Conservation (phyloP, 2,113 vertebrate genomes). For the Cyanistes caeruleus region DNA sequence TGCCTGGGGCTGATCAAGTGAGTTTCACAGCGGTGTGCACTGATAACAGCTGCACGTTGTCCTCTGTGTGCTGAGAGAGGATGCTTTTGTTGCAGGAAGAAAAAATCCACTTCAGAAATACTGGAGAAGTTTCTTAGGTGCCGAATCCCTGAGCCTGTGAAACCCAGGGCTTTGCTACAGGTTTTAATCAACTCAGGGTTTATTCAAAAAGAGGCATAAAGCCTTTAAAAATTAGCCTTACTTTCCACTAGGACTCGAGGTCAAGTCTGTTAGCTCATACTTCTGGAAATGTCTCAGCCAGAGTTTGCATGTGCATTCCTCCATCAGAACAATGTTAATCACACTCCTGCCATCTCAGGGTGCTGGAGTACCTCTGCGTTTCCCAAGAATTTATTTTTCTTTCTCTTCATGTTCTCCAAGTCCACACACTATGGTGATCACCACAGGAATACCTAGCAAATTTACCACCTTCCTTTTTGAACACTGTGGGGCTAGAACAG, state of each 20-base stretch:
- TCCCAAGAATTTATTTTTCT: background rate
- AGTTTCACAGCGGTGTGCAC: background rate
- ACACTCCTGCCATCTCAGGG: background rate
- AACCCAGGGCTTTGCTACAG: background rate
- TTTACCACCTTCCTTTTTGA: background rate
- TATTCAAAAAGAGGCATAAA: background rate
- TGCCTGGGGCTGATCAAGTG: background rate
- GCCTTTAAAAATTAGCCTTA: background rate
- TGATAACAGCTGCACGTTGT: background rate
- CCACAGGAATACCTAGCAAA: background rate
- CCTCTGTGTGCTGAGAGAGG: rapidly evolving
- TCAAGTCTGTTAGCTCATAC: background rate
- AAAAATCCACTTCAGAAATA: background rate
- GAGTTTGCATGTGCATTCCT: background rate
- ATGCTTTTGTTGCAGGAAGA: background rate
- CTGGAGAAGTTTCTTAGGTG: background rate
- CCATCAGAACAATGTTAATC: background rate
- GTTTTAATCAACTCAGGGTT: background rate
- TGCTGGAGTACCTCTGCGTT: background rate
- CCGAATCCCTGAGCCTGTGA: background rate
- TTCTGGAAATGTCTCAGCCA: background rate
- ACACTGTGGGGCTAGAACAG: background rate
- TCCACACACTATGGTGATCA: background rate
- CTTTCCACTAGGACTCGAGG: background rate
- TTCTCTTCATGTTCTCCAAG: background rate